Base-by-base conservation (phyloP, 2,888 invertebrate genomes). In the Mesorhabditis spiculigera region DNA sequence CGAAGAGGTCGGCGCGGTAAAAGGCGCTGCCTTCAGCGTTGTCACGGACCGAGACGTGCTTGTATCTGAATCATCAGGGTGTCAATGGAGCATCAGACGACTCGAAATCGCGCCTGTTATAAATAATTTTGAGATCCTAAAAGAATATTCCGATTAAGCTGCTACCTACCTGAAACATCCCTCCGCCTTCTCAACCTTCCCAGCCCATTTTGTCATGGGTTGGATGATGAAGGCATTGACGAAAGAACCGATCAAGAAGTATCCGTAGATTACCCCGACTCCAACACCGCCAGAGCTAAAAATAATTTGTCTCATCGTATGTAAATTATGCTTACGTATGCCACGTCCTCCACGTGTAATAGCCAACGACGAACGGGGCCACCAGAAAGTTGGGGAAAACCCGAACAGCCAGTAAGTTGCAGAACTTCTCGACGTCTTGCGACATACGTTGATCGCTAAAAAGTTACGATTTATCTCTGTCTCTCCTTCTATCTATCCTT, bases 201-300 rank as follows among this genome's bases (percentile, higher is more conserved):
- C 88, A 8, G 89, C 88, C 75, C 86, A 87, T 62, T 83, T 82
- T 5, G 89, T 88, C 10, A 90, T 87, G 0, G 89, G 89, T 4
- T 88, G 86, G 87, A 90, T 89, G 3, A 90, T 82, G 4, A 89
- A 75, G 76, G 88, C 88, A 85, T 90, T 90, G 69, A 89, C 81
- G 4, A 88, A 68, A 1, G 89, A 88, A n/a, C 89, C 88, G 28
- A 89, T 70, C 4, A 89, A 62, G 82, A 90, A 90, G 78, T 89
- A 89, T 3, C 82, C 80, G 68, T 89, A 86, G 41, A 88, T 87
- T 68, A 87, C 86, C 6, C 87, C 85, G 61, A 89, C 89, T 28
- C 90, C 90, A 62, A 89, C 80, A 81, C 88, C 88, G 10, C 89
- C 89, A 16, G 89, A 87, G 58, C 89, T 89, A 83, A 64, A 84